A percentile compares a stretch with the other conserved stretches of the same genome.
Evolutionary conservation across 2,113 vertebrate species (phyloP).

Genomic region (Psophia crepitans): DNA sequence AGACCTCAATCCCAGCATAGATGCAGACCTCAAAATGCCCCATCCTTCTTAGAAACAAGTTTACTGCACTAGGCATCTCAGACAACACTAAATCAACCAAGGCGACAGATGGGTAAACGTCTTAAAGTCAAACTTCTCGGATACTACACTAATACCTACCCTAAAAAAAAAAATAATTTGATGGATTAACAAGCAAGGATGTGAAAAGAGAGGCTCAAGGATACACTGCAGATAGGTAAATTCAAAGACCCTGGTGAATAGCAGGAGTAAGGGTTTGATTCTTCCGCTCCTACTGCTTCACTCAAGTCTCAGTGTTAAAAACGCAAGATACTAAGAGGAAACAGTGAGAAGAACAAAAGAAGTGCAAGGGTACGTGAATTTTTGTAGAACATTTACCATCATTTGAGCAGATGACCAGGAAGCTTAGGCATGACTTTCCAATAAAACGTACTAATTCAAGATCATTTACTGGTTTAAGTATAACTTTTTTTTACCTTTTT

Average conservation of each 20-base stretch:
- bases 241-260: background rate
- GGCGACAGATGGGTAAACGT: background rate
- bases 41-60: background rate
- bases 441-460: background rate
- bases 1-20: background rate
- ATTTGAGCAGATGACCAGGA: background rate
- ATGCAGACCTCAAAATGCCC: too few relatives aligned
- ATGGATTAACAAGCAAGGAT: background rate
- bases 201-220: background rate
- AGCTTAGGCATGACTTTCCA: background rate
- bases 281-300: background rate
- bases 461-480: background rate
- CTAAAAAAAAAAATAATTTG: background rate
- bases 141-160: background rate
- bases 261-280: background rate
- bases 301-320: background rate
- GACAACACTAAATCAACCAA: background rate
- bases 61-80: background rate
- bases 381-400: background rate
- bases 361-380: background rate
- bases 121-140: background rate
- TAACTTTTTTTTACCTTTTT: background rate
- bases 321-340: background rate
- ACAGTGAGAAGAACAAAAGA: background rate
- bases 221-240: background rate